Base-by-base conservation (phyloP, 92 coral and sea anemone genomes). In the Phenganax marumi region DNA sequence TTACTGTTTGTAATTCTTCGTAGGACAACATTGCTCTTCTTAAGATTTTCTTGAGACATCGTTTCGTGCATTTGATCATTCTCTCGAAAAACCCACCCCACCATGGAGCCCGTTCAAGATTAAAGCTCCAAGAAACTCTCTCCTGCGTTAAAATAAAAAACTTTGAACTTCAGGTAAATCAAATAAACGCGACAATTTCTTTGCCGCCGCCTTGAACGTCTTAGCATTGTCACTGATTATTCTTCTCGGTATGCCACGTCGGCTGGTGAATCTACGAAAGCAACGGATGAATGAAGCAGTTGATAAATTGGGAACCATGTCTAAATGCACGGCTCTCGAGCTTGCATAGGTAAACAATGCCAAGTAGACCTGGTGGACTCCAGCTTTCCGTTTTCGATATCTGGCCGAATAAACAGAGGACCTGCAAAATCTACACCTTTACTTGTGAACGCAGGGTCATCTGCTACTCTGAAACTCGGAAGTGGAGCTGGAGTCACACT, bases 401-500 rank as follows among this genome's bases (percentile, higher is more conserved):
- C 43, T 33, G 43, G 5, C 43, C 43, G 43, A 33, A 33, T 33
- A 33, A 33, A 33, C 43, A 33, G 43, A 33, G 43, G 43, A 33
- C 43, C 43, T 33, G 43, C n/a, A n/a, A 33, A 33, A 33, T 33
- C 43, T 33, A 33, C 43, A 33, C 43, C 23, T 13, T 0, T 23
- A 70, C 50, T 17, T 47, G n/a, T 39, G 13, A 16, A 8, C 52
- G 46, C 18, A 23, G 63, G 81, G 46, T 21, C 68, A 10, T 53
- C 81, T 7, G 24, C 43, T 39, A 76, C 17, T 53, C 84, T 62
- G 4, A 63, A 79, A 55, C 51, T 46, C 16, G 84, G 84, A 22
- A 73, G 71, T 79, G 84, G 39, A 11, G 87, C 84, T 62, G 87
- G 87, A 52, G 77, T 26, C 52, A 50, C 22, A 12, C 73, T 66